Base-by-base conservation (phyloP, 1,140 invertebrate genomes). In the Aphelenchoides avenae region DNA sequence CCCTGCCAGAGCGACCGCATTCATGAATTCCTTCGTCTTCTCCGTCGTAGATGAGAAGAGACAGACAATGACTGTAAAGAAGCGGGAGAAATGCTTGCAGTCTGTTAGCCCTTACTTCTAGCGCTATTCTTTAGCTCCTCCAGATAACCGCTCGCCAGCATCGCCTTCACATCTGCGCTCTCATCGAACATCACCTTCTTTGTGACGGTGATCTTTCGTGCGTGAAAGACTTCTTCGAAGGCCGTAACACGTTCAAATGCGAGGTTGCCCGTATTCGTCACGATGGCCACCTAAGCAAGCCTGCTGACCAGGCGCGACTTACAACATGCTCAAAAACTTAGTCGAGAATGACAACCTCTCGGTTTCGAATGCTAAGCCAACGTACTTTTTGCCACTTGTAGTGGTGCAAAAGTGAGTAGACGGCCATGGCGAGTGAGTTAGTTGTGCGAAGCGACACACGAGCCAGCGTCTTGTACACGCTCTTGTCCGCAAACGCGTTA, bases 171-270 rank as follows among this genome's bases (percentile, higher is more conserved):
- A 36, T 71, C 66, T 3, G 65, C 49, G 31, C 52, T 57, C 37
- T 71, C 68, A 24, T 71, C 68, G 24, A 71, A 61, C 55, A 72
- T 66, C 22, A 57, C 13, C 24, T 58, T 58, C 20, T 31, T 60
- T 5, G 59, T 18, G 7, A 58, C 57, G 27, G 6, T 48, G 42
- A 58, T 58, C 18, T 51, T 41, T 22, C 56, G n/a, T 13, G 20
- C 13, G 43, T 71, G 68, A 33, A 71, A 71, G n/a, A 72, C 56
- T 48, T 71, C 66, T 22, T 71, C 68, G 44, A 71, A 71, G 3
- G 65, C 43, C 3, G 55, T 30, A 22, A 57, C 43, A 49, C 68
- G 40, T 44, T 71, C 68, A 39, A 69, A 71, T 22, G 68, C 68
- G 5, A 69, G 11, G 15, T 55, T 36, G 52, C 68, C 68, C 9